Conservation (phyloP, 2,113 vertebrate genomes). For the Pristiophorus japonicus region DNA sequence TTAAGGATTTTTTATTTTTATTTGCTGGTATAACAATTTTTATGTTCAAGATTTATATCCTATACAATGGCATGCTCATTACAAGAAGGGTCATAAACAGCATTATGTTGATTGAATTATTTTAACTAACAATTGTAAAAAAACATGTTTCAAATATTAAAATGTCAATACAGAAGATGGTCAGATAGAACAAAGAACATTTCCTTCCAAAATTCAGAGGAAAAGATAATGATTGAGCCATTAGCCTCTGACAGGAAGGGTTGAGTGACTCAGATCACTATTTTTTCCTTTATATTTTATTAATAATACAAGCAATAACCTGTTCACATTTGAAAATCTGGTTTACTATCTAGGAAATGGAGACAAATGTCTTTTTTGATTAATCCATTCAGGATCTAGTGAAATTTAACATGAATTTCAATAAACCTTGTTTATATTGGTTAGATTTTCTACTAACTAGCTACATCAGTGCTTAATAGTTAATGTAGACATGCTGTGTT, state of each 20-base stretch:
- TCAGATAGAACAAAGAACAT: background rate
- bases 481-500: background rate
- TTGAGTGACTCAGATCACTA: background rate
- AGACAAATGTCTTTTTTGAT: background rate
- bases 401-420: background rate
- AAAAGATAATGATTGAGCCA: background rate
- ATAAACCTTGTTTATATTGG: slow-evolving; percentile 14
- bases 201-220: background rate
- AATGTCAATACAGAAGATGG: background rate
- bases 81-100: background rate
- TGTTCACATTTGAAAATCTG: background rate
- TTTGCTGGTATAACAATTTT: background rate
- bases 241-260: background rate
- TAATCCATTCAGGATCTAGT: background rate
- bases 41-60: background rate
- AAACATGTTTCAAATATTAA: background rate
- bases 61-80: background rate
- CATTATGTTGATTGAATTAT: background rate
- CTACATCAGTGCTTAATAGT: too few relatives aligned
- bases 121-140: background rate
- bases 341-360: too few relatives aligned
- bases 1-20: background rate
- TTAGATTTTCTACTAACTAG: background rate
- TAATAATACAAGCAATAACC: background rate
- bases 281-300: background rate